Percentiles rank a stretch among this genome's conserved stretches.
These are phyloP conservation scores for Thalassarche chlororhynchos DNA, from an alignment of 2,113 vertebrate species.

Conservation along the genomic window DNA sequence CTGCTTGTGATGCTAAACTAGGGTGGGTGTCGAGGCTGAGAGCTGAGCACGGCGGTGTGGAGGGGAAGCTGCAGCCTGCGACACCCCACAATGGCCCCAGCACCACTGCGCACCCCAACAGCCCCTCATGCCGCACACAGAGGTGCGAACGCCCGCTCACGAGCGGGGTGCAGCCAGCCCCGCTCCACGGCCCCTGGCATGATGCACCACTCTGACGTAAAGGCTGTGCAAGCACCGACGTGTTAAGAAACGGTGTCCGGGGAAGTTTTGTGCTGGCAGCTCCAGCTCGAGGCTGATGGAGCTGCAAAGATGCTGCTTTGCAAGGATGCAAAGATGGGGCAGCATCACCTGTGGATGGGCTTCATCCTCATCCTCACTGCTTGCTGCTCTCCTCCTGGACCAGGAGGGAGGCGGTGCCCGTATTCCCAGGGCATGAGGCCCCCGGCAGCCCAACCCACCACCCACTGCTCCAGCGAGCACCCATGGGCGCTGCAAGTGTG, in stretches of 20 bases:
- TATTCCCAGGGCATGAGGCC: not conserved
- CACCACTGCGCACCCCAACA: rapidly evolving
- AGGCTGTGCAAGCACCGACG: rapidly evolving
- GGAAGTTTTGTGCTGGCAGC: not conserved
- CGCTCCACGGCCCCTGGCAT: rapidly evolving
- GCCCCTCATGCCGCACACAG: not conserved
- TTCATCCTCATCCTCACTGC: not conserved
- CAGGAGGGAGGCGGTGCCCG: not conserved
- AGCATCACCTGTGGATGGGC: not conserved
- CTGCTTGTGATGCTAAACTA: rapidly evolving
- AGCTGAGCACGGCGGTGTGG: not conserved
- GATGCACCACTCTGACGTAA: rapidly evolving
- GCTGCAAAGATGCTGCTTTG: not conserved
- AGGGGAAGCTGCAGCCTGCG: not conserved
- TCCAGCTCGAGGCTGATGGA: not conserved
- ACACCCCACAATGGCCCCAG: not conserved
- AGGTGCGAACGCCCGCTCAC: rapidly evolving
- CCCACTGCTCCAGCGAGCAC: not conserved
- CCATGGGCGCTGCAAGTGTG: not conserved
- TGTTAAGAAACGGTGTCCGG: rapidly evolving
- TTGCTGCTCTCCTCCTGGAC: not conserved
- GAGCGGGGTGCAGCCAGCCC: not conserved
- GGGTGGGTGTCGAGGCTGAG: not conserved
- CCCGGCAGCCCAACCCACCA: not conserved
- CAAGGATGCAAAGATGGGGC: not conserved